Conservation (phyloP, 2,888 invertebrate species). For the Oegoconia quadripuncta region DNA sequence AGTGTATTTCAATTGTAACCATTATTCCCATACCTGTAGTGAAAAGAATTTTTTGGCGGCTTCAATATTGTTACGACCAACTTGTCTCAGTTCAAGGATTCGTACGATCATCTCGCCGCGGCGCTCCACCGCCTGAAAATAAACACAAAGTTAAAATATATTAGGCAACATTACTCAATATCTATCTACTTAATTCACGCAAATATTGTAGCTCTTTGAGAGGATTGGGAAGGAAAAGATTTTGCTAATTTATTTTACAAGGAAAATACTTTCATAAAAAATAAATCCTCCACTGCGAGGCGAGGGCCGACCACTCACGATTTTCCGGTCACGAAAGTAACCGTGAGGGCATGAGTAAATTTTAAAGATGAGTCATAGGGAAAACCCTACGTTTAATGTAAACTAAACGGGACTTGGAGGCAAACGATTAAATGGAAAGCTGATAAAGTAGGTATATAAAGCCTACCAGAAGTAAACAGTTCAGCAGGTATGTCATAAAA, state of each 20-base stretch:
- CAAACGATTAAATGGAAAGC: too few species aligned
- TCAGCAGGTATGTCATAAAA: too few species aligned
- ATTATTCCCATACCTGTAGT: slow-evolving; percentile 89
- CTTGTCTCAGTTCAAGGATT: slow-evolving; percentile 91
- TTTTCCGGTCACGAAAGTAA: slow-evolving; percentile 13
- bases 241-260: neutral
- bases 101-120: slow-evolving; percentile 97
- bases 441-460: too few species aligned
- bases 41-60: slow-evolving; percentile 92
- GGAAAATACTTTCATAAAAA: slow-evolving; percentile 2
- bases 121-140: slow-evolving; percentile 87
- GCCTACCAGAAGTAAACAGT: too few species aligned
- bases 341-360: slow-evolving; percentile 1
- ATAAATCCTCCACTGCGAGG: neutral
- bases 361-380: slow-evolving; percentile 13
- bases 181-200: too few species aligned
- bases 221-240: neutral
- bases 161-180: neutral
- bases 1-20: too few species aligned
- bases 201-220: too few species aligned
- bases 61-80: slow-evolving; percentile 92
- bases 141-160: neutral
- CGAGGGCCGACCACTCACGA: slow-evolving; percentile 2
- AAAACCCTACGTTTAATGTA: too few species aligned
- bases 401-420: too few species aligned